Evolutionary conservation across 2,888 invertebrate genomes (phyloP), one percentile per base, ranked within the genome.

Genomic region (Xestoiulus laeticollis): DNA sequence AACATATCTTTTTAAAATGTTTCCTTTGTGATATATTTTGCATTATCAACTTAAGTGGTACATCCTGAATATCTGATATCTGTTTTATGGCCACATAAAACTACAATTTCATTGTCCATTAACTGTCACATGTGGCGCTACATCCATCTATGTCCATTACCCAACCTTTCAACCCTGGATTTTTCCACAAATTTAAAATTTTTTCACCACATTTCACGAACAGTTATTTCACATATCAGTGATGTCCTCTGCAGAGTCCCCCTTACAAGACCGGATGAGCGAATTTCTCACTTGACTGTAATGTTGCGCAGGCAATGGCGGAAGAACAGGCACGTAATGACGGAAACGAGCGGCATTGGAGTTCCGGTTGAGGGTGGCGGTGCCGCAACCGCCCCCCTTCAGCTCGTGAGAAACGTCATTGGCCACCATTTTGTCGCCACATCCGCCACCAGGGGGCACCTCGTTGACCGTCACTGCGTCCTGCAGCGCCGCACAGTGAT

Each of bases 181-280:
- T 38, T 38, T 38, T 38, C 38, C 3, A 5, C 38, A 38, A 38
- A 38, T 38, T 38, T 38, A n/a, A n/a, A n/a, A 4, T 16, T 48
- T 48, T 1, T 12, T 12, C 14, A 48, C 48, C 16, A 16, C 48
- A 2, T 48, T 48, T 38, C 38, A 38, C 38, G 4, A 38, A 6
- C 38, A 38, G 4, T 38, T 5, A 5, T 38, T 44, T 87, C 87
- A 87, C 87, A 87, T 87, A 26, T 87, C 87, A 4, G 87, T 87
- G 32, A 82, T 87, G 32, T 87, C 87, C 38, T 87, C 87, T 1
- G 59, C 12, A 1, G 86, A 48, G 26, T 59, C 59, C 32, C 38
- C 44, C 3, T 78, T 82, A 82, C 82, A 87, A 10, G 87, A 26
- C 82, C 87, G 78, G n/a, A 87, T 87, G 78, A 96, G 96, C 87